Conservation (phyloP, 2,888 invertebrate genomes). For the Aspidiotus destructor region DNA sequence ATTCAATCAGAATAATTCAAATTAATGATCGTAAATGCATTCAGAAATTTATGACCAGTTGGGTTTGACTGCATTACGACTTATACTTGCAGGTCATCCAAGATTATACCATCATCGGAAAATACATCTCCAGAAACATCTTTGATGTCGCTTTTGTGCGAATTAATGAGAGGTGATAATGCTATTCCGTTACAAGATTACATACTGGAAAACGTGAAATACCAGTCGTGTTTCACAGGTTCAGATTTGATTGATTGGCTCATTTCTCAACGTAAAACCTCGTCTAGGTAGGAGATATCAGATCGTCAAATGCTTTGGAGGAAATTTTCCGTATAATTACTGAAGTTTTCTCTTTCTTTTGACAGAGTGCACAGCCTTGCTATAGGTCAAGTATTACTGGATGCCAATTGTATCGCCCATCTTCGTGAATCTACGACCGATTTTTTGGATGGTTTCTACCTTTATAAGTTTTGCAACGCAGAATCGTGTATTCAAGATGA, state of each 20-base stretch:
- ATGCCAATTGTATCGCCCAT: slow-evolving; percentile 61
- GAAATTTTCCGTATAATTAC: neutral
- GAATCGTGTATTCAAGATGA: neutral
- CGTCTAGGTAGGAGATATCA: slow-evolving; percentile 51
- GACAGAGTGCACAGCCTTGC: slow-evolving; percentile 61
- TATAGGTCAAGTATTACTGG: slow-evolving; percentile 67
- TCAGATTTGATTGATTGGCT: slow-evolving; percentile 76
- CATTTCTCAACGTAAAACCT: slow-evolving; percentile 63
- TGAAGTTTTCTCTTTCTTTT: neutral
- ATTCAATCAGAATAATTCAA: no score
- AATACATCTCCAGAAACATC: slow-evolving; percentile 27
- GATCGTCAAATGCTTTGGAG: neutral
- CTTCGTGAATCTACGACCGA: slow-evolving; percentile 35
- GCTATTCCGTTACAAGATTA: slow-evolving; percentile 30
- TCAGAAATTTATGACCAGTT: no score
- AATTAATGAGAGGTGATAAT: slow-evolving; percentile 34
- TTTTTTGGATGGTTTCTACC: slow-evolving; percentile 37
- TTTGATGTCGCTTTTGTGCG: slow-evolving; percentile 35
- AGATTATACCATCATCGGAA: no score
- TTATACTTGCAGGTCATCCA: no score
- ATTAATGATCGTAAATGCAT: no score
- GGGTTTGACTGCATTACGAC: no score
- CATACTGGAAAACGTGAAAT: slow-evolving; percentile 20
- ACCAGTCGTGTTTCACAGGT: slow-evolving; percentile 51
- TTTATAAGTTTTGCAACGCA: slow-evolving; percentile 35